A percentile compares a stretch with the other conserved stretches of the same genome.
phyloP scores from a whole-genome alignment of 2,888 invertebrate genomes.

The Neocrepidodera transversa region DNA sequence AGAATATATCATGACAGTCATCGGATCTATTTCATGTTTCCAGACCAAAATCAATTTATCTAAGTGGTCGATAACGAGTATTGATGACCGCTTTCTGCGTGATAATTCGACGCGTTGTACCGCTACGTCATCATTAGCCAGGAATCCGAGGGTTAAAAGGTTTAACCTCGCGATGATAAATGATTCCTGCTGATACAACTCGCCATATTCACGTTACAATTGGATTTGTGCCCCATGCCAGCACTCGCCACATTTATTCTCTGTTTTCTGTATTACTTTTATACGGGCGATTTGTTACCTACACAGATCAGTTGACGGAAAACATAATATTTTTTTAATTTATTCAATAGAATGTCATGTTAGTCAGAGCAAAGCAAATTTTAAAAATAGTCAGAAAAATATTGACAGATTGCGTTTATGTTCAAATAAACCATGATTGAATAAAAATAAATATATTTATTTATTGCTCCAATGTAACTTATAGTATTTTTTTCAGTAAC shows the following conservation, averaged over 20 bases:
- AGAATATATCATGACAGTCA: background rate
- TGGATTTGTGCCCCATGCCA: constrained; percentile 36
- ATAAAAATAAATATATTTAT: no score
- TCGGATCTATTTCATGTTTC: constrained; percentile 5
- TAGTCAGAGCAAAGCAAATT: no score
- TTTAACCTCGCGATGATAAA: constrained; percentile 53
- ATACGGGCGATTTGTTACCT: constrained; percentile 14
- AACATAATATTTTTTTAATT: no score
- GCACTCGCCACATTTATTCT: constrained; percentile 22
- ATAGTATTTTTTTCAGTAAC: no score
- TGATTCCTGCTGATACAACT: constrained; percentile 36
- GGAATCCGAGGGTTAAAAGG: constrained; percentile 53
- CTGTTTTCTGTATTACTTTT: constrained; percentile 13
- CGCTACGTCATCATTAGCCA: constrained; percentile 54
- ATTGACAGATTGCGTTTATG: no score
- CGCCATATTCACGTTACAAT: constrained; percentile 37
- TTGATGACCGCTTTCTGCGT: constrained; percentile 52
- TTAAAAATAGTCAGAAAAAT: no score
- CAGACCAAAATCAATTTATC: constrained; percentile 38
- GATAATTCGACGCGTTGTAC: constrained; percentile 53
- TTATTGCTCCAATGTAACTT: no score
- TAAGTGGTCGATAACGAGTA: constrained; percentile 47
- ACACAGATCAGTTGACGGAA: constrained; percentile 4
- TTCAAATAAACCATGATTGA: no score
- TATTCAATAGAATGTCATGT: no score